Conservation (phyloP, 2,888 invertebrate species). For the Euplexia lucipara region DNA sequence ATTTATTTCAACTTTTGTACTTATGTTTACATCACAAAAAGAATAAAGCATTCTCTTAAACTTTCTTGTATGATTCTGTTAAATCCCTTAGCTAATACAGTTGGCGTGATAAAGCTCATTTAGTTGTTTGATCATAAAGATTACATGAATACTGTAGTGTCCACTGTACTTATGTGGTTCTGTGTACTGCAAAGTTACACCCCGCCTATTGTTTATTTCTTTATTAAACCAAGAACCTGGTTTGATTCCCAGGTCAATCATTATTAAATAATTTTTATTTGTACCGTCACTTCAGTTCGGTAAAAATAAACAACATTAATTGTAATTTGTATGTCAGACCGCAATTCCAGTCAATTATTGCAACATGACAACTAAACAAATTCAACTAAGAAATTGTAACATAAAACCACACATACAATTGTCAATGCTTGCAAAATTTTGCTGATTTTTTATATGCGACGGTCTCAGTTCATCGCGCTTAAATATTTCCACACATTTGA, state of each 20-base stretch:
- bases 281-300: no score
- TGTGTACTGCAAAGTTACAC: no score
- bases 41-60: conserved; percentile 62
- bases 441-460: conserved; percentile 51
- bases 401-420: conserved; percentile 38
- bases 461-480: conserved; percentile 20
- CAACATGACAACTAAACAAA: conserved; percentile 8
- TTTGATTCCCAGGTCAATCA: background rate
- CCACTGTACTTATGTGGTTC: no score
- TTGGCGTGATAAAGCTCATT: background rate
- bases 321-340: background rate
- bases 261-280: background rate
- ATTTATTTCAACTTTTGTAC: conserved; percentile 58
- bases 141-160: background rate
- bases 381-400: conserved; percentile 43
- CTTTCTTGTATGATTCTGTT: conserved; percentile 16
- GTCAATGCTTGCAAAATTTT: conserved; percentile 43
- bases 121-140: background rate
- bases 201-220: background rate
- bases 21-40: conserved; percentile 63
- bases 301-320: background rate
- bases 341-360: conserved; percentile 21
- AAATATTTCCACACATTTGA: conserved; percentile 38
- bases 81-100: background rate
- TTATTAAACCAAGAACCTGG: background rate